Base-by-base conservation (phyloP, 2,888 invertebrate species). In the Hecatera dysodea region DNA sequence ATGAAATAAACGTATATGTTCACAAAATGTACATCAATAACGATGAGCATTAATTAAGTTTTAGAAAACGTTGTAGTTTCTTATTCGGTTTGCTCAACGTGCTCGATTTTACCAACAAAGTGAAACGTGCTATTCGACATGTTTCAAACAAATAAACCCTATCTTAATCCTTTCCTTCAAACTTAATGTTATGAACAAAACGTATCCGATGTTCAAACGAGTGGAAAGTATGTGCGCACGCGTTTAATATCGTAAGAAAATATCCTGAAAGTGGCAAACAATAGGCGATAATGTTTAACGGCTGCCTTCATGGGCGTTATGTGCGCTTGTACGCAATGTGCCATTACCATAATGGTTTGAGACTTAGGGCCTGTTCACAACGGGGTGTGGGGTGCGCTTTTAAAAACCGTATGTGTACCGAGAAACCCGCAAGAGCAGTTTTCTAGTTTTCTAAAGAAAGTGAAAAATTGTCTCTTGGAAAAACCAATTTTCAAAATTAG, bases 221-320 rank as follows among this genome's bases (percentile, higher is more conserved):
- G 29, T 61, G 36, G 27, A 79, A 62, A 60, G 36, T 42, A 44
- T 64, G 42, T 56, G 60, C 29, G 57, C 55, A 75, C 36, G 36
- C 66, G 48, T 67, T 79, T 63, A 82, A 73, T 80, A 73, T 80
- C 70, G 53, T 66, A 67, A 55, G 69, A 71, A 80, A 72, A 76
- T 62, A 72, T 65, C 72, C 70, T 56, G 52, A 75, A 85, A 82
- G 52, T 69, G 60, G 65, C 73, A 78, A 82, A 82, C 72, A 80
- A 83, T 85, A 71, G 59, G 56, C 57, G 39, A 72, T 83, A 73
- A 83, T 78, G 46, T 78, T 72, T 61, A 82, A 76, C 68, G 75
- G 53, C 65, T 57, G 65, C 48, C 64, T 65, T 48, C 70, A 69
- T 55, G 71, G 67, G 62, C 82, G 69, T 72, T 73, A 71, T 65